These are phyloP conservation scores for Enoplolaimus lenunculus DNA, from an alignment of 2,888 invertebrate species.

Conservation along the genomic window DNA sequence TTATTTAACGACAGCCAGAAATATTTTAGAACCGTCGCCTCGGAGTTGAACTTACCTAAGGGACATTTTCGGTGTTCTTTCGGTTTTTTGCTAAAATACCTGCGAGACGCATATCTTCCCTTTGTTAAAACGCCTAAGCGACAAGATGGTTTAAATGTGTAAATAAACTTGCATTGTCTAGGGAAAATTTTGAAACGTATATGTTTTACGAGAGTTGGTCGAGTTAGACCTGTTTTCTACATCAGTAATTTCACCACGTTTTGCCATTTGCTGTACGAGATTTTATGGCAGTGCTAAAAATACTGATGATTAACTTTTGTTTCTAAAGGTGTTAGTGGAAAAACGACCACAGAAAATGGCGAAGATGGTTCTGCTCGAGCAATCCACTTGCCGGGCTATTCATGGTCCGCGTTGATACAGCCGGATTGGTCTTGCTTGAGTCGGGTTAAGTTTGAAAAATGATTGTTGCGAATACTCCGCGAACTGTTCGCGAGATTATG, in stretches of 20 bases:
- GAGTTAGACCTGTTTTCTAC: background rate
- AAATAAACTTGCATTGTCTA: background rate
- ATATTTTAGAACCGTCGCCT: no score
- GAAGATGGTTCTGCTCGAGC: conserved; percentile 94
- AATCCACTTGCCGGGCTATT: conserved; percentile 82
- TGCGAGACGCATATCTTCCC: no score
- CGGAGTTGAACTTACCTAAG: no score
- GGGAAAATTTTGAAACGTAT: background rate
- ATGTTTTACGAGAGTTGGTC: background rate
- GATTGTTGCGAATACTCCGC: conserved; percentile 76
- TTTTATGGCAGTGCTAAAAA: no score
- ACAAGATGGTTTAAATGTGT: no score
- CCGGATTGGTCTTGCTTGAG: conserved; percentile 87
- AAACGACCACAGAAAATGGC: conserved; percentile 94
- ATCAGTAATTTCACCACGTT: background rate
- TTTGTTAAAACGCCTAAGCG: no score
- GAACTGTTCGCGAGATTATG: no score
- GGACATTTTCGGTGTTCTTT: no score
- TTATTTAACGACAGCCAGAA: no score
- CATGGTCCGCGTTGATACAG: conserved; percentile 92
- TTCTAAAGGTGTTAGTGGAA: conserved; percentile 63
- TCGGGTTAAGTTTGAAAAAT: conserved; percentile 99
- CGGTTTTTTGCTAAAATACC: no score
- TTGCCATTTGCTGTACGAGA: background rate
- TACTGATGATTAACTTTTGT: no score